A percentile compares a stretch with the other conserved stretches of the same genome.
These are phyloP conservation scores for Imbricaverruca yamaguchii DNA, from an alignment of 2,888 invertebrate genomes.

Conservation along the genomic window DNA sequence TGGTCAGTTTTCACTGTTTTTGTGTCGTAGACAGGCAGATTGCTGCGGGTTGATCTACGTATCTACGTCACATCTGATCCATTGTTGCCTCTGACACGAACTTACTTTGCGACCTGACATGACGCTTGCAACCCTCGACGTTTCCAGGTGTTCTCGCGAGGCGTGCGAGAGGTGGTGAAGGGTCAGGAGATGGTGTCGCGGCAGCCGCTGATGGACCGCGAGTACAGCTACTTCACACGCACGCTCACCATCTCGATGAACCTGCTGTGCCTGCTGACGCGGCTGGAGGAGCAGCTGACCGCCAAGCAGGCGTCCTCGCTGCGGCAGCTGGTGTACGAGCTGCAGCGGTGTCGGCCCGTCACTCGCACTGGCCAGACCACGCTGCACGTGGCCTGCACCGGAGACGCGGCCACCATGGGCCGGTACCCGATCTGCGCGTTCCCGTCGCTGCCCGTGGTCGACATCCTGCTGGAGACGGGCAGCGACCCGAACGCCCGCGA, in stretches of 20 bases:
- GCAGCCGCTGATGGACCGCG: slow-evolving; percentile 46
- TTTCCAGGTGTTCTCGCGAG: slow-evolving; percentile 19
- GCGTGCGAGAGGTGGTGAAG: slow-evolving; percentile 18
- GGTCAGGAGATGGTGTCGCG: slow-evolving; percentile 22
- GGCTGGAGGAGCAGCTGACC: slow-evolving; percentile 42
- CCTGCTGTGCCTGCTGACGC: slow-evolving; percentile 66
- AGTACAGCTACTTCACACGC: slow-evolving; percentile 69
- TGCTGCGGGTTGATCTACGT: too few relatives aligned
- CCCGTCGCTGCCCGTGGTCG: slow-evolving; percentile 60
- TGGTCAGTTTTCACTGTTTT: too few relatives aligned
- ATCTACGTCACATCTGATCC: too few relatives aligned
- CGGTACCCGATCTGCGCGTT: slow-evolving; percentile 63
- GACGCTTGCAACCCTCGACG: too few relatives aligned
- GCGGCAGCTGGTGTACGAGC: slow-evolving; percentile 66
- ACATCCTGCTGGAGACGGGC: slow-evolving; percentile 50
- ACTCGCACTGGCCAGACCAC: slow-evolving; percentile 41
- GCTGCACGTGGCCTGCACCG: slow-evolving; percentile 71
- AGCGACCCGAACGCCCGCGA: slow-evolving; percentile 65
- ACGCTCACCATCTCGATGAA: slow-evolving; percentile 80
- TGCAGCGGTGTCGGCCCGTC: slow-evolving; percentile 61
- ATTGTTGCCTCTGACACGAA: too few relatives aligned
- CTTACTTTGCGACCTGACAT: too few relatives aligned
- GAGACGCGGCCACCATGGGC: slow-evolving; percentile 59
- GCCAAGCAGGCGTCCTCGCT: slow-evolving; percentile 39
- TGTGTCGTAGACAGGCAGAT: too few relatives aligned